Base-by-base conservation (phyloP, 2,113 vertebrate species). In the Ophiodon elongatus region DNA sequence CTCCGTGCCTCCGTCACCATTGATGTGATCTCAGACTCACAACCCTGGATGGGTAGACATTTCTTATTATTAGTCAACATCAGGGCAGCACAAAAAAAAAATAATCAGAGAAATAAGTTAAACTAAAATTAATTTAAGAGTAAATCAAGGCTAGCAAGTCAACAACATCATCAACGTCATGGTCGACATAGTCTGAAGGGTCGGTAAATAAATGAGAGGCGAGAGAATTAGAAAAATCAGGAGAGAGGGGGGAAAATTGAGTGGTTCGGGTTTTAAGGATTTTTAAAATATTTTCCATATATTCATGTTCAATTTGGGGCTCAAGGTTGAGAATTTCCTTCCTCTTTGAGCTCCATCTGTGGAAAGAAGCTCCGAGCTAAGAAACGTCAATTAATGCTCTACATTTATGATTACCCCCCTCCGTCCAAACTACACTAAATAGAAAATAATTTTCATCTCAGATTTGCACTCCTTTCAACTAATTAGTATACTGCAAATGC, bases 11-110 rank as follows among this genome's bases (percentile, higher is more conserved):
- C 98, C 14, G 90, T 94, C 82, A 99, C 97, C 97, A 99, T 97
- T 0, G 97, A 97, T 4, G 96, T 93, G 88, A 99, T 97, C 92
- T 99, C 98, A 4, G 97, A 98, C 86, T 96, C 97, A 79, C 98
- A 98, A 0, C 97, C 98, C 98, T 99, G 52, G 73, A 73, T 19
- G 54, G 25, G 21, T 31, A 63, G 70, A 64, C 72, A 65, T 10
- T 13, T 31, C 80, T 29, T 4, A 54, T 67, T 87, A 79, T 80
- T 39, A 67, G 60, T 68, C 47, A 73, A 66, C 72, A 88, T 80
- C 23, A 45, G 78, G 62, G 75, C 50, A 62, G 77, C 62, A 76
- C 45, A 87, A 84, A 89, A 0, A 41, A n/a, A 64, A n/a, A n/a
- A n/a, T n/a, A n/a, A n/a, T n/a, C 19, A 63, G 17, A 62, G 29